Base-by-base conservation (phyloP, 2,113 vertebrate genomes). In the Chascanopsetta lugubris region DNA sequence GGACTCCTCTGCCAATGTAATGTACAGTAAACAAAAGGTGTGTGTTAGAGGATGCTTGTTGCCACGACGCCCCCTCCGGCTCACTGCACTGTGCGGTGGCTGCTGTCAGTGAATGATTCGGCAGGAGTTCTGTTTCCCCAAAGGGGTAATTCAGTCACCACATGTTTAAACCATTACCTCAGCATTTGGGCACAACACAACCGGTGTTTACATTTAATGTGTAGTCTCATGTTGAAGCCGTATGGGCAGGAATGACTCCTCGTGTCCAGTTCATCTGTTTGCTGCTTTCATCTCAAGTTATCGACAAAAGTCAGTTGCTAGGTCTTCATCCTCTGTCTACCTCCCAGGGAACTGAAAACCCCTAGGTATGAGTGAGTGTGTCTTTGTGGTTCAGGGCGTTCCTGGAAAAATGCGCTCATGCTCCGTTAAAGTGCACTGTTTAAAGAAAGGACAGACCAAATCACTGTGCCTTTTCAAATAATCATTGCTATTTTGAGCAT, bases 141-240 rank as follows among this genome's bases (percentile, higher is more conserved):
- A 15, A 6, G 43, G 65, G n/a, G 56, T 29, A 54, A 45, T 64
- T 77, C 69, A 27, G 27, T 56, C 67, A 59, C 66, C 72, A 79
- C 86, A 86, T 87, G 82, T 77, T 87, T 64, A 77, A 80, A 75
- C 40, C 65, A 24, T 82, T 67, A 60, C 36, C 57, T 32, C 62
- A 67, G 58, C 3, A 7, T 71, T 61, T 26, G 47, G 46, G 29
- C 18, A 47, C 10, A 63, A 54, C 66, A 62, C 53, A 46, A 72
- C 42, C 72, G 32, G 49, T 36, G 58, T 79, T 74, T 74, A 59
- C 4, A 2, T 69, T 70, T 21, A 61, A 69, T 75, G 26, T 29
- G 60, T 24, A 64, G 38, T 50, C 42, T 26, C 3, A 10, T 24
- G 54, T 32, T 55, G 22, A 20, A 47, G 60, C 48, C 12, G 18